Conservation (phyloP, 2,888 invertebrate genomes). For the Caenorhabditis imperialis region DNA sequence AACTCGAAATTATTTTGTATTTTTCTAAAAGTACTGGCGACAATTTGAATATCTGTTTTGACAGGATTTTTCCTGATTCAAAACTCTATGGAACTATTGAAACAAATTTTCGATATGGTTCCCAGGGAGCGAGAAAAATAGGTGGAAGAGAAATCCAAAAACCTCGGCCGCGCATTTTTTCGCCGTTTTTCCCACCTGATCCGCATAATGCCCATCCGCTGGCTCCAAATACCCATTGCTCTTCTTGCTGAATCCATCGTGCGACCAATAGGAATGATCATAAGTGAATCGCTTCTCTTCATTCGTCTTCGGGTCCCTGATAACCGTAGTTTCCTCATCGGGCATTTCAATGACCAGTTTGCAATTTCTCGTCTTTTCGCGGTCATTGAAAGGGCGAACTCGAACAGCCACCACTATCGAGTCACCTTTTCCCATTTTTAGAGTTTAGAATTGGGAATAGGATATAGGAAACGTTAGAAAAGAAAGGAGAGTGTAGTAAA, state of each 20-base stretch:
- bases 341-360: slow-evolving; percentile 80
- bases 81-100: too few species aligned
- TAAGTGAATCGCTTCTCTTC: slow-evolving; percentile 81
- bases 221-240: slow-evolving; percentile 80
- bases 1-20: too few species aligned
- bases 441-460: too few species aligned
- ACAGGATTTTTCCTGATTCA: too few species aligned
- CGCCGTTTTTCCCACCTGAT: slow-evolving; percentile 82
- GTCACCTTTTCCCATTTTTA: slow-evolving; percentile 77
- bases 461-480: too few species aligned
- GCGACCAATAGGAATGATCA: slow-evolving; percentile 82
- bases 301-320: slow-evolving; percentile 79
- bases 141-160: background rate
- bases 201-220: slow-evolving; percentile 80
- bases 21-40: too few species aligned
- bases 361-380: slow-evolving; percentile 81
- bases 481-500: too few species aligned
- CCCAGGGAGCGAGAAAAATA: background rate
- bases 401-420: slow-evolving; percentile 81
- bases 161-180: too few species aligned
- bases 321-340: slow-evolving; percentile 78
- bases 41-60: too few species aligned
- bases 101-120: background rate
- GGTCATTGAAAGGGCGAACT: slow-evolving; percentile 81
- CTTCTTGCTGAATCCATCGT: slow-evolving; percentile 80